A percentile compares a stretch with the other conserved stretches of the same genome.
phyloP scores from a whole-genome alignment of 2,797 vertebrate species.

The Poecilia velifera region DNA sequence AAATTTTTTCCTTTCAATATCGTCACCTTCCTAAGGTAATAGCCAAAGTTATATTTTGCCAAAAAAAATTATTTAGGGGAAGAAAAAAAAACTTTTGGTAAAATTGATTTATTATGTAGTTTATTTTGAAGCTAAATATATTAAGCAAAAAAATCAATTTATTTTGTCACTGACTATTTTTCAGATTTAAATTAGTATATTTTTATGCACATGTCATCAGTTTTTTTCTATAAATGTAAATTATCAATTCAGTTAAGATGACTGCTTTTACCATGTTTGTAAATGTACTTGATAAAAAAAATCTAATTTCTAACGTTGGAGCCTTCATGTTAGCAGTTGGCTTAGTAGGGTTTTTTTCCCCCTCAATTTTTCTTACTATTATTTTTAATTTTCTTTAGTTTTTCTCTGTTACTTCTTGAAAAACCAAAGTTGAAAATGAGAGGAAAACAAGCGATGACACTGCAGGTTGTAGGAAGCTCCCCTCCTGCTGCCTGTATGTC shows the following conservation, averaged over 20 bases:
- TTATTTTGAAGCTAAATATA: neutral
- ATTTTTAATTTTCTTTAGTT: neutral
- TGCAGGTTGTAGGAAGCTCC: conserved; percentile 1
- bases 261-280: neutral
- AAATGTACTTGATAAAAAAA: neutral
- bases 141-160: neutral
- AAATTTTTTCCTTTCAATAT: neutral
- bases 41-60: no score
- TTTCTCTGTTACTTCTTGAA: neutral
- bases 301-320: neutral
- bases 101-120: neutral
- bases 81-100: no score
- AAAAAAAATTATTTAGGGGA: no score
- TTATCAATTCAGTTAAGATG: neutral
- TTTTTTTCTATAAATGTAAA: neutral
- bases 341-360: neutral
- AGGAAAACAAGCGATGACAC: conserved; percentile 30
- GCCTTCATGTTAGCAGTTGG: neutral
- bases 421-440: conserved; percentile 30
- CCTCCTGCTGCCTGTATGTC: conserved; percentile 62
- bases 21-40: no score
- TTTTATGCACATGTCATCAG: neutral
- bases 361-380: neutral
- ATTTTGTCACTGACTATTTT: neutral
- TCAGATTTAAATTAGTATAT: neutral